A percentile compares a stretch with the other conserved stretches of the same genome.
These are phyloP conservation scores for Cataglyphis rosenhaueri DNA, from an alignment of 2,888 invertebrate genomes.

Conservation along the genomic window DNA sequence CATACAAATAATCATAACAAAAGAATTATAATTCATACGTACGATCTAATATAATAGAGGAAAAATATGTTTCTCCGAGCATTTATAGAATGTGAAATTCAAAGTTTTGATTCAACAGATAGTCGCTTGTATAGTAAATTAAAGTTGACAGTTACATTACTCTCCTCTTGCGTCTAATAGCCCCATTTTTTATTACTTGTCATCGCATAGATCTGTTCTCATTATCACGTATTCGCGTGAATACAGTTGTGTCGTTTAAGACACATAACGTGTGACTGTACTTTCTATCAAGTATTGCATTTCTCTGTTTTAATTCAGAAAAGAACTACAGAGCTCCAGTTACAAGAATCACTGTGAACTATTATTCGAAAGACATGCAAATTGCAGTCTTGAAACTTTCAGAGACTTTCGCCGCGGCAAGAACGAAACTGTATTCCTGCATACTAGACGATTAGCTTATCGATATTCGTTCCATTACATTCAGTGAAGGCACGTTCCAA, in stretches of 20 bases:
- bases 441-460: conserved; percentile 1
- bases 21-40: not conserved
- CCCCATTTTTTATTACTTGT: not conserved
- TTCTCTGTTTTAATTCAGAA: conserved; percentile 5
- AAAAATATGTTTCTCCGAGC: not conserved
- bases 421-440: not conserved
- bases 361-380: conserved; percentile 19
- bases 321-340: not conserved
- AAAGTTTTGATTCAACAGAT: not conserved
- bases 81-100: not conserved
- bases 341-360: conserved; percentile 5
- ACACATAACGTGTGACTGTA: not conserved
- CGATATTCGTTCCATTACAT: conserved; percentile 1
- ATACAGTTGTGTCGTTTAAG: not conserved
- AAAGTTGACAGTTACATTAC: not conserved
- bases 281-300: not conserved
- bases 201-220: not conserved
- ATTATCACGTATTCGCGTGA: not conserved
- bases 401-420: conserved; percentile 16
- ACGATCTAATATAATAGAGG: no score
- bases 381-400: conserved; percentile 10
- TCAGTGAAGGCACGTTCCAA: not conserved
- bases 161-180: not conserved
- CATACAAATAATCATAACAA: not conserved
- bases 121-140: not conserved